These are phyloP conservation scores for Tamandua tetradactyla DNA, from an alignment of 2,797 vertebrate species.

Conservation along the genomic window DNA sequence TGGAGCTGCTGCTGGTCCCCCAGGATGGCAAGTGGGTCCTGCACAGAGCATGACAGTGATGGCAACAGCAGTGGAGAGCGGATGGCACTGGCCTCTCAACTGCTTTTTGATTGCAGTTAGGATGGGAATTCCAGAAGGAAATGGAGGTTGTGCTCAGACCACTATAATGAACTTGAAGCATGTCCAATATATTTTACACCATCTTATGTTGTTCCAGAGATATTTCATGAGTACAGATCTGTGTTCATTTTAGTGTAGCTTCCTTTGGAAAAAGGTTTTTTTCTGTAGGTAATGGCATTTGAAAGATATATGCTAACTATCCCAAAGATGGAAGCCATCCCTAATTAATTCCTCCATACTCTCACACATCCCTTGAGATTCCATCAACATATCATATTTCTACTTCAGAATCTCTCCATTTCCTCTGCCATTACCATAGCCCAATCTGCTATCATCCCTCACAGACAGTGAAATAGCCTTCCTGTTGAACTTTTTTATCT, in stretches of 20 bases:
- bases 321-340: neutral
- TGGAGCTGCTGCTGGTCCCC: too few relatives aligned
- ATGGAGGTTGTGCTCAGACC: neutral
- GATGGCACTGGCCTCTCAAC: too few relatives aligned
- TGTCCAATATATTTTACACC: neutral
- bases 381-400: neutral
- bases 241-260: neutral
- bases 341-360: neutral
- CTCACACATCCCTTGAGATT: neutral
- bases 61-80: too few relatives aligned
- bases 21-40: too few relatives aligned
- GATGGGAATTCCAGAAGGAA: neutral
- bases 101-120: neutral
- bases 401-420: neutral
- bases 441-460: neutral
- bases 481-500: neutral
- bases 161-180: neutral
- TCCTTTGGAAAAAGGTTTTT: neutral
- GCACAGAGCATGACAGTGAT: too few relatives aligned
- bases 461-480: neutral
- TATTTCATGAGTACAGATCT: neutral
- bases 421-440: neutral
- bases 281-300: neutral
- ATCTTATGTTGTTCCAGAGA: neutral
- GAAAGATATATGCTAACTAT: neutral